Evolutionary conservation across 2,113 vertebrate species (phyloP).

Genomic region (Saimiri boliviensis): DNA sequence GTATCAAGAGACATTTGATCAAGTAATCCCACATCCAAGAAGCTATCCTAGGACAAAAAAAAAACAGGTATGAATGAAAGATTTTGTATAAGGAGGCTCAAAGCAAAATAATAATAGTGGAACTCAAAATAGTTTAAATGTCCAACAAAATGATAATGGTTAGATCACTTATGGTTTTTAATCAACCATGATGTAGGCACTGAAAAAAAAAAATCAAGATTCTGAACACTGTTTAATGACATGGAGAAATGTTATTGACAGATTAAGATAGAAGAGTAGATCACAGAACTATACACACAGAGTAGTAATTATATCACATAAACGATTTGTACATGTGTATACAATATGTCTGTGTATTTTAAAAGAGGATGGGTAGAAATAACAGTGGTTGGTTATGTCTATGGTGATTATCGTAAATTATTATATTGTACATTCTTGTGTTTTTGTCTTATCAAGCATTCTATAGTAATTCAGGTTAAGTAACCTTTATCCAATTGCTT

Average conservation of each 20-base stretch:
- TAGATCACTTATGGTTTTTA: background rate
- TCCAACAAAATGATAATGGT: background rate
- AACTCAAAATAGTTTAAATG: background rate
- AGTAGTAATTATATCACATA: background rate
- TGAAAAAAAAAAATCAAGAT: background rate
- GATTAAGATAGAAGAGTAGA: background rate
- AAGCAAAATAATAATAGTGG: background rate
- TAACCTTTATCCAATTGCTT: background rate
- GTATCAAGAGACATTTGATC: background rate
- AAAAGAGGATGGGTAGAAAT: background rate
- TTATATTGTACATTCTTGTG: background rate
- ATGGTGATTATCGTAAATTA: background rate
- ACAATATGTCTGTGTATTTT: background rate
- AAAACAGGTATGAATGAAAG: background rate
- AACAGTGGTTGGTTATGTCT: background rate
- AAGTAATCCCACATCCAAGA: background rate
- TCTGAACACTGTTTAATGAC: slow-evolving; percentile 6
- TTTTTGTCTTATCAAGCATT: slow-evolving; percentile 25
- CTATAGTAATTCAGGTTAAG: background rate
- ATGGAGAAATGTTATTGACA: background rate
- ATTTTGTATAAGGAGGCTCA: background rate
- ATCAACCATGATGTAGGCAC: background rate
- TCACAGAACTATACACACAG: background rate
- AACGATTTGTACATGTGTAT: background rate
- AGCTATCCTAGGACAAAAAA: background rate